Percentiles rank a stretch among this genome's conserved stretches.
Evolutionary conservation across 1,140 invertebrate genomes (phyloP).

Genomic region (Prorops nasuta): DNA sequence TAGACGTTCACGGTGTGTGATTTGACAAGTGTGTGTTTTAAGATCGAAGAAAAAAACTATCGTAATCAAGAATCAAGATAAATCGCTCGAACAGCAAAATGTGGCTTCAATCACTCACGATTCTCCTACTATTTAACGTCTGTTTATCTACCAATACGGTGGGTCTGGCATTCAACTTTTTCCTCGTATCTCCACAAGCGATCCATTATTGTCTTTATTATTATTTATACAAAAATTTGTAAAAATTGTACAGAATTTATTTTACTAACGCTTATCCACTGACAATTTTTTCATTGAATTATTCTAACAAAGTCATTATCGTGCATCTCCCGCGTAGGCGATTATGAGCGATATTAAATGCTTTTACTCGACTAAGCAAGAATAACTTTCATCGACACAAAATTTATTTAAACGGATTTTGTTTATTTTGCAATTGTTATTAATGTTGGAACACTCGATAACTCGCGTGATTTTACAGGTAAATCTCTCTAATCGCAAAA

Average conservation of each 20-base stretch:
- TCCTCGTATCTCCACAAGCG: background rate
- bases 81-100: conserved; percentile 21
- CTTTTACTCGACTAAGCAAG: too few species aligned
- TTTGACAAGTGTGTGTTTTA: background rate
- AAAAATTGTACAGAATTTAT: too few species aligned
- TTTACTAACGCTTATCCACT: too few species aligned
- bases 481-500: conserved; percentile 36
- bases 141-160: conserved; percentile 17
- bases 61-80: background rate
- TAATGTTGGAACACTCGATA: too few species aligned
- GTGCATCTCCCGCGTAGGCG: too few species aligned
- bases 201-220: background rate
- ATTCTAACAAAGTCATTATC: too few species aligned
- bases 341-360: too few species aligned
- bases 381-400: too few species aligned
- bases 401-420: too few species aligned
- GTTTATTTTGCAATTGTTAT: too few species aligned
- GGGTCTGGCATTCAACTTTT: conserved; percentile 4
- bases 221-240: background rate
- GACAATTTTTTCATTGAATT: too few species aligned
- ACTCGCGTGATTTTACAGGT: too few species aligned
- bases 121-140: conserved; percentile 7
- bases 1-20: conserved; percentile 12
- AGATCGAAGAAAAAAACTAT: conserved; percentile 1
- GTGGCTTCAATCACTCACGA: conserved; percentile 14